phyloP scores from a whole-genome alignment of 2,113 vertebrate genomes.

The Leptobrachium ailaonicum region DNA sequence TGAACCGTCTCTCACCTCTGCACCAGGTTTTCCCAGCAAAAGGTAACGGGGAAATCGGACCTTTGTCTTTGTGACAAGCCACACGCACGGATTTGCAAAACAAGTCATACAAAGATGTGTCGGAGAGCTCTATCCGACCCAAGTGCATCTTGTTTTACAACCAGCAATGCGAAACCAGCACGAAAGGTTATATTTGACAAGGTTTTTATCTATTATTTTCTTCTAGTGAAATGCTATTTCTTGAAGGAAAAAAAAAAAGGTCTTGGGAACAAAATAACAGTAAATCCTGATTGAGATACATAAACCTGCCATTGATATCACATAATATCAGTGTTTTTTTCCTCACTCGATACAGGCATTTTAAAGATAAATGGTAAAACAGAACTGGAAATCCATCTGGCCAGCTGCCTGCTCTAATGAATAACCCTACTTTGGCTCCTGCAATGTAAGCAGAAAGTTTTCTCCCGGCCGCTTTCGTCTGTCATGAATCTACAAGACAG shows the following conservation, averaged over 20 bases:
- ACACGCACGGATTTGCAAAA: slow-evolving; percentile 22
- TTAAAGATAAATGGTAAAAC: slow-evolving; percentile 99
- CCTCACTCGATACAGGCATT: slow-evolving; percentile 90
- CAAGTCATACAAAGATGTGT: slow-evolving; percentile 65
- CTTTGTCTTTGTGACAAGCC: slow-evolving; percentile 22
- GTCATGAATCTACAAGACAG: slow-evolving; percentile 99
- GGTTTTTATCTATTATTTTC: slow-evolving; percentile 86
- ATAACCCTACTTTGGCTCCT: slow-evolving; percentile 99
- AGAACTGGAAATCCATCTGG: slow-evolving; percentile 99
- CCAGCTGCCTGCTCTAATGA: slow-evolving; percentile 98
- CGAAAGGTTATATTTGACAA: slow-evolving; percentile 85
- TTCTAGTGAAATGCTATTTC: slow-evolving; percentile 90
- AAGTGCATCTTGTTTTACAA: slow-evolving; percentile 80
- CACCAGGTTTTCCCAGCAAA: slow-evolving; percentile 8
- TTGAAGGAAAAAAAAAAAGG: slow-evolving; percentile 85
- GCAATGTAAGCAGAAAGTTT: slow-evolving; percentile 99
- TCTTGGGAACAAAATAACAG: slow-evolving; percentile 99
- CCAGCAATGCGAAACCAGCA: slow-evolving; percentile 68
- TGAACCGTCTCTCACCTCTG: slow-evolving; percentile 6
- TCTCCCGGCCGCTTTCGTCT: slow-evolving; percentile 87
- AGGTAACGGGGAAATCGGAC: slow-evolving; percentile 26
- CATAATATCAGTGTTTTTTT: slow-evolving; percentile 98
- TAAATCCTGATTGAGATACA: slow-evolving; percentile 97
- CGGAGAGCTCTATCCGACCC: slow-evolving; percentile 74
- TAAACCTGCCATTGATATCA: slow-evolving; percentile 99